Conservation (phyloP, 2,888 invertebrate genomes). For the Sarcophaga caerulescens region DNA sequence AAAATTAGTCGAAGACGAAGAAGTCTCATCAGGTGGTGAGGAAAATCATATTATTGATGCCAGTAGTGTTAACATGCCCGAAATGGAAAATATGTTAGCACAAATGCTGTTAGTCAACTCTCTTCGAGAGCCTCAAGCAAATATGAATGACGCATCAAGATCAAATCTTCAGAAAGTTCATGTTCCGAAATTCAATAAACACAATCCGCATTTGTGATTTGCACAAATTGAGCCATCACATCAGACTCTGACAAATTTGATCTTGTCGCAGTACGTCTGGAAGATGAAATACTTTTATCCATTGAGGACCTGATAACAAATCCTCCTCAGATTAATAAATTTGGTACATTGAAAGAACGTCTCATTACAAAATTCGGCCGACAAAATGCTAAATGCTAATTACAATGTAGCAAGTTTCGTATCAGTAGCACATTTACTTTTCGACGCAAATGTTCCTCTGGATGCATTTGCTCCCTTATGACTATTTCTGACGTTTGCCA, state of each 20-base stretch:
- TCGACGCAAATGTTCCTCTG: too few species aligned
- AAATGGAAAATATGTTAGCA: constrained; percentile 8
- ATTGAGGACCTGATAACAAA: constrained; percentile 53
- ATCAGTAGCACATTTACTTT: too few species aligned
- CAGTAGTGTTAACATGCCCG: background rate
- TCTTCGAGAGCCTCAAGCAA: background rate
- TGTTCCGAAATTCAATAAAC: constrained; percentile 47
- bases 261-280: constrained; percentile 21
- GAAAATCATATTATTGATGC: background rate
- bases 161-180: constrained; percentile 32
- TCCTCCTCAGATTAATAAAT: constrained; percentile 37
- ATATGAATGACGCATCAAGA: background rate
- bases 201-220: constrained; percentile 40
- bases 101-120: constrained; percentile 17
- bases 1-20: background rate
- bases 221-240: constrained; percentile 28
- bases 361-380: too few species aligned
- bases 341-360: constrained; percentile 22
- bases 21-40: constrained; percentile 1
- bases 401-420: too few species aligned
- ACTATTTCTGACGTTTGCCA: too few species aligned
- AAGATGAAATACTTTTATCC: constrained; percentile 35
- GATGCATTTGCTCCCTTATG: too few species aligned
- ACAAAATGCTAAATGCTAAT: too few species aligned
- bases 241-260: background rate